Conservation (phyloP, 2,888 invertebrate species). For the Lutraria lutraria region DNA sequence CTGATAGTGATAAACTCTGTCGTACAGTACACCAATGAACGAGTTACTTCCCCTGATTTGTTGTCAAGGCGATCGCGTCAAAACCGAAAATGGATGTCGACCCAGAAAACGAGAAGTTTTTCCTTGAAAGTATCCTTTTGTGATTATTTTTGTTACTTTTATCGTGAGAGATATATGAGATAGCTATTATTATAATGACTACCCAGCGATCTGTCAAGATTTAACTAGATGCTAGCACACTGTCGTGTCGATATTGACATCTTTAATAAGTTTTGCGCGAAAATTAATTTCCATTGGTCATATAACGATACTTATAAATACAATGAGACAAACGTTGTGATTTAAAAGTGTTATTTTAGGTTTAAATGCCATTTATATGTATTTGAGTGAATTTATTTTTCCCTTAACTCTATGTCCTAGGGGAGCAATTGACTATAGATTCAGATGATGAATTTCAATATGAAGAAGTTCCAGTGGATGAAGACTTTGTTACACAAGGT, state of each 20-base stretch:
- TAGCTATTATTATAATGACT: neutral
- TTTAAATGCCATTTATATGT: no score
- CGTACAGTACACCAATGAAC: no score
- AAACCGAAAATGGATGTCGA: constrained; percentile 76
- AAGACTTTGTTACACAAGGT: constrained; percentile 83
- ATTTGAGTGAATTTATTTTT: neutral
- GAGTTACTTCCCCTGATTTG: constrained; percentile 30
- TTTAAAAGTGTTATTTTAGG: no score
- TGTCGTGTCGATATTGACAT: no score
- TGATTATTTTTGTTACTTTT: neutral
- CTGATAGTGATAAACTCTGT: no score
- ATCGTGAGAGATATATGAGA: neutral
- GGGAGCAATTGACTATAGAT: constrained; percentile 83
- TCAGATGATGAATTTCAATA: constrained; percentile 85
- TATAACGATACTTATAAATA: no score
- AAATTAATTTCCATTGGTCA: no score
- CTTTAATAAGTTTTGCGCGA: no score
- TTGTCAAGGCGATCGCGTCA: constrained; percentile 26
- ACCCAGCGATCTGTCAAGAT: neutral
- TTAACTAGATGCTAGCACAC: no score
- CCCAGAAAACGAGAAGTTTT: constrained; percentile 81
- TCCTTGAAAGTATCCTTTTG: constrained; percentile 83
- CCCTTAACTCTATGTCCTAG: constrained; percentile 64
- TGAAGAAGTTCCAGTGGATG: constrained; percentile 86
- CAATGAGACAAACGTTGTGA: no score